A percentile compares a stretch with the other conserved stretches of the same genome.
Conservation (phyloP, 2,888 invertebrate species). For the Junonia oenone region DNA sequence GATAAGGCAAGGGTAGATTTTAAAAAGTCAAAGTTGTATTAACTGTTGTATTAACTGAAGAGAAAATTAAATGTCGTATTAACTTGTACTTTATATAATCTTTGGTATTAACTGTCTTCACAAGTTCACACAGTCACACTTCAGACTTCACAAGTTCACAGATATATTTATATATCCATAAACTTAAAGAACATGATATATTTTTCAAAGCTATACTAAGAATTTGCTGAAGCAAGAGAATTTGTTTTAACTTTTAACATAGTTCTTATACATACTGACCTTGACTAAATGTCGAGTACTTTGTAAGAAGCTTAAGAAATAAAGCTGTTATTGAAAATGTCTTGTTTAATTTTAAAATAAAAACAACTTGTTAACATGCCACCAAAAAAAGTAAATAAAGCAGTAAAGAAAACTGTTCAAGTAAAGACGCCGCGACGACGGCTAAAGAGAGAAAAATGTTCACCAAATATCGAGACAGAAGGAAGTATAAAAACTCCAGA, state of each 20-base stretch:
- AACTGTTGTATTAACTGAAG: too few species aligned
- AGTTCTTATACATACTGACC: not conserved
- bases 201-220: not conserved
- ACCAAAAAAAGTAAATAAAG: constrained; percentile 35
- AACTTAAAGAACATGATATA: not conserved
- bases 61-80: too few species aligned
- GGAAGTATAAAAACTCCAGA: constrained; percentile 29
- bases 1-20: not conserved
- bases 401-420: constrained; percentile 6
- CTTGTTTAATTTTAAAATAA: constrained; percentile 1
- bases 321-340: constrained; percentile 1
- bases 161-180: not conserved
- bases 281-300: not conserved
- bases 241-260: not conserved
- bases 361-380: constrained; percentile 32
- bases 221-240: not conserved
- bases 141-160: not conserved
- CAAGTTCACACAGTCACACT: too few species aligned
- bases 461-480: constrained; percentile 34
- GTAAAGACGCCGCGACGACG: constrained; percentile 23
- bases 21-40: not conserved
- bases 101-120: not conserved
- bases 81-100: too few species aligned
- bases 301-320: not conserved
- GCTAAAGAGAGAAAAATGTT: constrained; percentile 33